A percentile compares a stretch with the other conserved stretches of the same genome.
These are phyloP conservation scores for Laothoe populi DNA, from an alignment of 2,888 invertebrate genomes.

Conservation along the genomic window DNA sequence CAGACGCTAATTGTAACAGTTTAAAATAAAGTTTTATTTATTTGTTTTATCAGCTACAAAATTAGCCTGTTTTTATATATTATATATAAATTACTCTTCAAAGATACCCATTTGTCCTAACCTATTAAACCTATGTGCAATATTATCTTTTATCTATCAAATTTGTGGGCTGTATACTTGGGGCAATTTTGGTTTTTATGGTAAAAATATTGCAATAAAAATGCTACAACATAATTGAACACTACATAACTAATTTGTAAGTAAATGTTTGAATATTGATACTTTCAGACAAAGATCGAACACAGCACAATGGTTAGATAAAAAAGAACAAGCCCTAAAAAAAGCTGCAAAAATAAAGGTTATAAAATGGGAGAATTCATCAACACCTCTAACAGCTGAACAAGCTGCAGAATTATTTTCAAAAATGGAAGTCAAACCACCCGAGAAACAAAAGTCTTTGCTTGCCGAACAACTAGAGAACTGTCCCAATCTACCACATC, in stretches of 20 bases:
- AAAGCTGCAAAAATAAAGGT: slow-evolving; percentile 91
- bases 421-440: slow-evolving; percentile 66
- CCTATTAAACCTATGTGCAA: too few relatives aligned
- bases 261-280: neutral
- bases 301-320: slow-evolving; percentile 94
- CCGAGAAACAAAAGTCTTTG: slow-evolving; percentile 82
- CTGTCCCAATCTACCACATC: slow-evolving; percentile 90
- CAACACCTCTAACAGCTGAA: slow-evolving; percentile 77
- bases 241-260: too few relatives aligned
- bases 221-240: too few relatives aligned
- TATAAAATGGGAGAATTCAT: slow-evolving; percentile 88
- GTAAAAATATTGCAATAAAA: too few relatives aligned
- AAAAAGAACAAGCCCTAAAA: slow-evolving; percentile 93
- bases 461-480: slow-evolving; percentile 91
- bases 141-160: too few relatives aligned
- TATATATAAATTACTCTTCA: too few relatives aligned
- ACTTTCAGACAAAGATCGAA: slow-evolving; percentile 88
- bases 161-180: too few relatives aligned
- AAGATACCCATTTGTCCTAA: too few relatives aligned
- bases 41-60: too few relatives aligned
- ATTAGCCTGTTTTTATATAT: too few relatives aligned
- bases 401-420: slow-evolving; percentile 86
- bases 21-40: slow-evolving; percentile 3
- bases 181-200: too few relatives aligned
- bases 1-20: neutral